phyloP scores from a whole-genome alignment of 2,113 vertebrate species.

The Serilophus lunatus region DNA sequence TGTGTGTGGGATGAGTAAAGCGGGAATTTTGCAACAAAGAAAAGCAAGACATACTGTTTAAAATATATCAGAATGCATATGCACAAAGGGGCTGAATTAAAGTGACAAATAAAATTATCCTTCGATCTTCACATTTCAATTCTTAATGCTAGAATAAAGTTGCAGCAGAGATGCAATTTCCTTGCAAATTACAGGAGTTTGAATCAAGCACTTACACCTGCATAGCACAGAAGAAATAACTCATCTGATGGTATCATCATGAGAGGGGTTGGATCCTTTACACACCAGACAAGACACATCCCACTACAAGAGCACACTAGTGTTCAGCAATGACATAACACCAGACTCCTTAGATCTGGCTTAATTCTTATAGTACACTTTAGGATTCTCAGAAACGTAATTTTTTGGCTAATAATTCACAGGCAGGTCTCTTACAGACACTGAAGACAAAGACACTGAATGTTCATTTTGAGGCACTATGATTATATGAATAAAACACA shows the following conservation, averaged over 20 bases:
- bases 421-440: not conserved
- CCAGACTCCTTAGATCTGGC: not conserved
- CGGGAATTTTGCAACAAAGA: not conserved
- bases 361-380: not conserved
- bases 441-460: not conserved
- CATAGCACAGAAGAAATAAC: not conserved
- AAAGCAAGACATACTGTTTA: not conserved
- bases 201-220: not conserved
- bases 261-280: not conserved
- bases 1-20: not conserved
- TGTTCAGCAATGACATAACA: not conserved
- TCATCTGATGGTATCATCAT: not conserved
- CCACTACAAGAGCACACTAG: not conserved
- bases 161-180: not conserved
- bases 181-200: not conserved
- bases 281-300: not conserved
- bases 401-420: not conserved
- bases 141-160: not conserved
- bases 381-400: not conserved
- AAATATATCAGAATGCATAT: not conserved
- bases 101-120: not conserved
- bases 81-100: constrained; percentile 63
- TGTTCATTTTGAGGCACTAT: not conserved
- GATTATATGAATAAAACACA: not conserved
- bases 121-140: not conserved